Percentiles rank a stretch among this genome's conserved stretches.
Evolutionary conservation across 2,113 vertebrate species (phyloP).

Genomic region (Willisornis vidua): DNA sequence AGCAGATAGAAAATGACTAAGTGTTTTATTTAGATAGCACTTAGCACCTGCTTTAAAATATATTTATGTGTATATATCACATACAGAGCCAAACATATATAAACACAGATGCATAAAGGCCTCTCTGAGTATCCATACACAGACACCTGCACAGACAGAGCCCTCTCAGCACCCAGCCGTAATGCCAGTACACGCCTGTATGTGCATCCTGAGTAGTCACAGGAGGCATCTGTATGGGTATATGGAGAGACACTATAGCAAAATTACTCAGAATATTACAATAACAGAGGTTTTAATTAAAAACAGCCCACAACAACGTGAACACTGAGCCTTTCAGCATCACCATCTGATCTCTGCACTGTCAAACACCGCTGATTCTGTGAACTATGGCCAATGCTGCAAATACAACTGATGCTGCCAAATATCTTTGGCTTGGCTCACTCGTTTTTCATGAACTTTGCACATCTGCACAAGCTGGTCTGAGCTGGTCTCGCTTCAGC

Average conservation of each 20-base stretch:
- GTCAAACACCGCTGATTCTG: neutral
- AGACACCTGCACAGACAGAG: neutral
- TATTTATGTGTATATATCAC: neutral
- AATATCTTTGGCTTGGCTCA: neutral
- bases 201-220: neutral
- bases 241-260: neutral
- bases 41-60: neutral
- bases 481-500: neutral
- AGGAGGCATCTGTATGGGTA: neutral
- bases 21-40: neutral
- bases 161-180: neutral
- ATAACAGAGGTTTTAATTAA: accelerated
- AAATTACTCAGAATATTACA: neutral
- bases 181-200: neutral
- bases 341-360: neutral
- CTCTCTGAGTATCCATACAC: neutral
- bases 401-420: neutral
- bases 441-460: neutral
- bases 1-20: neutral
- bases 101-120: neutral
- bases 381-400: neutral
- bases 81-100: neutral
- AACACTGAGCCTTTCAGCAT: neutral
- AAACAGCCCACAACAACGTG: neutral
- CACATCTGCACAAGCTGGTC: neutral